Conservation (phyloP, 2,888 invertebrate genomes). For the Cerastis rubricosa region DNA sequence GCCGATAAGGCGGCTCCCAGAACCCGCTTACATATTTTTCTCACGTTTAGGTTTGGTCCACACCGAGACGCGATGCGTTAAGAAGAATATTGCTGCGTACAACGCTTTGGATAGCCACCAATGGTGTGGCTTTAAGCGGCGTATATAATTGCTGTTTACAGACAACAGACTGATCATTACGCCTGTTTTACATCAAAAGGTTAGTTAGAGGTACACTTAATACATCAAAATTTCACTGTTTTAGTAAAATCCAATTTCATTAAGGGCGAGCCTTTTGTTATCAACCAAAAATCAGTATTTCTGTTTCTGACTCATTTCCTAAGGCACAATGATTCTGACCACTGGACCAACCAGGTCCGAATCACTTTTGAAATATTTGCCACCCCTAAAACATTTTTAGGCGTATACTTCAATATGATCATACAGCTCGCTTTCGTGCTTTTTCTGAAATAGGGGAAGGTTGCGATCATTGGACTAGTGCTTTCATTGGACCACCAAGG, state of each 20-base stretch:
- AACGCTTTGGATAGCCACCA: too few species aligned
- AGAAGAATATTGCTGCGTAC: not conserved
- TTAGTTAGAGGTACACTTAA: not conserved
- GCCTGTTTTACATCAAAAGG: not conserved
- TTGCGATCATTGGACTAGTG: too few species aligned
- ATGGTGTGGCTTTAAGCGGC: not conserved
- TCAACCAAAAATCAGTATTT: not conserved
- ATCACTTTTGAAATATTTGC: too few species aligned
- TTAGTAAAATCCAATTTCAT: not conserved
- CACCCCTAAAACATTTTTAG: too few species aligned
- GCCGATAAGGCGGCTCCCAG: constrained; percentile 45
- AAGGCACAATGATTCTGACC: too few species aligned
- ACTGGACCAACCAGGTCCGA: too few species aligned
- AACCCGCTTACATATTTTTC: constrained; percentile 53
- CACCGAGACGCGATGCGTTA: not conserved
- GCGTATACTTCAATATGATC: not conserved
- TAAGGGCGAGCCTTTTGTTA: not conserved
- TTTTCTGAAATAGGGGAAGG: not conserved
- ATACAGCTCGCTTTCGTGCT: not conserved
- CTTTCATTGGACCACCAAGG: too few species aligned
- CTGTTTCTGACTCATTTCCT: not conserved
- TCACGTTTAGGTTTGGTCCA: constrained; percentile 7
- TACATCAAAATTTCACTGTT: too few species aligned
- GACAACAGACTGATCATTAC: not conserved
- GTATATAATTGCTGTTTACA: not conserved